Conservation (phyloP, 2,888 invertebrate genomes). For the Allolobophora icterica region DNA sequence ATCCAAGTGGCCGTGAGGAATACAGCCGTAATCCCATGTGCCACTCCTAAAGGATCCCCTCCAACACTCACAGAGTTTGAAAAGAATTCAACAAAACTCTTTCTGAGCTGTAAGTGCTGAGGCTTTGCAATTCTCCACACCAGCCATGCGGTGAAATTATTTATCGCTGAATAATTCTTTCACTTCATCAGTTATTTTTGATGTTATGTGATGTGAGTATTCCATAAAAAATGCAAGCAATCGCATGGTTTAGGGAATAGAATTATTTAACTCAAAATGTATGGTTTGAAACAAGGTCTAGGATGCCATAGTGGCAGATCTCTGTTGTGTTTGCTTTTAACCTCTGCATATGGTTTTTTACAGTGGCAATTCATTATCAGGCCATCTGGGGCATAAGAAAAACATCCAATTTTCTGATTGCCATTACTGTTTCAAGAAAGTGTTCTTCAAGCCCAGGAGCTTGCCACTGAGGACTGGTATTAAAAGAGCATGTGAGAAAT, state of each 20-base stretch:
- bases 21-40: conserved; percentile 43
- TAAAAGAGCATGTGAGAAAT: too few species aligned
- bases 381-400: too few species aligned
- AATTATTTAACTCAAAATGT: neutral
- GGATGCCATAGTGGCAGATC: neutral
- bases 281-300: neutral
- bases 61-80: conserved; percentile 38
- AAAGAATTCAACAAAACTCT: conserved; percentile 22
- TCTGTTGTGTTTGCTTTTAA: too few species aligned
- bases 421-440: too few species aligned
- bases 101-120: neutral
- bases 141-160: neutral
- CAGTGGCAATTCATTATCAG: too few species aligned
- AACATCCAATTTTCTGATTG: too few species aligned
- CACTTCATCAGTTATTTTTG: neutral
- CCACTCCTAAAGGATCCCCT: conserved; percentile 40
- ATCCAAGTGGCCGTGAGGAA: conserved; percentile 41
- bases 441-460: too few species aligned
- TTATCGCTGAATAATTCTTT: neutral
- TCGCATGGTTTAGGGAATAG: neutral
- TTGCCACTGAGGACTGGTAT: too few species aligned
- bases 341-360: too few species aligned
- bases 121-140: neutral
- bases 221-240: neutral
- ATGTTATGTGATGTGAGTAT: neutral